Base-by-base conservation (phyloP, 2,113 vertebrate species). In the Microcebus murinus region DNA sequence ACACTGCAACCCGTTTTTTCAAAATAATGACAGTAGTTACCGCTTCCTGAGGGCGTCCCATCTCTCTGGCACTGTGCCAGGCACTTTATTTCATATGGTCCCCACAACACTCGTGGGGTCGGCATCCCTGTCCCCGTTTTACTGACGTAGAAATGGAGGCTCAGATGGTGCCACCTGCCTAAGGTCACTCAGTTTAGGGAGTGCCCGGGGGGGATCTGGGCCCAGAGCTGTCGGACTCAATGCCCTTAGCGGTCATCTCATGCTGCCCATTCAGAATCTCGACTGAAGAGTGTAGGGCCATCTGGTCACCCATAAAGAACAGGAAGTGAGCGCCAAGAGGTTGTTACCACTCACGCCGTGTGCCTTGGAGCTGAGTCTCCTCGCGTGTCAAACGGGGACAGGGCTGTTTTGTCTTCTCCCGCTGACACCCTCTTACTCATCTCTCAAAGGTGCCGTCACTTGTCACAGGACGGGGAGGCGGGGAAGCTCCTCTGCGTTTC, bases 291-390 rank as follows among this genome's bases (percentile, higher is more conserved):
- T 52, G 61, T 8, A 31, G 83, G 82, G 73, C n/a, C 67, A 1
- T 36, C 29, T 21, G 68, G 17, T 59, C 50, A 55, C 27, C 34
- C 48, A 4, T 0, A 3, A 45, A n/a, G 71, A 63, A 20, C 23
- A 2, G 3, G 12, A n/a, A 31, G 42, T 34, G 8, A 34, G 20
- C 55, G 1, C 0, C 0, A n/a, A 20, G 71, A 7, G 55, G 18
- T 14, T 11, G 9, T 55, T 39, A 23, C 17, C 7, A 13, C 65
- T 18, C 31, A 13, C 11, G 59, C 15, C 65, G 10, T 1, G 9
- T 61, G 84, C n/a, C 59, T 76, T 63, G 4, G 39, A 85, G 84
- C 88, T 18, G n/a, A 55, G 67, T n/a, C 50, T 52, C 23, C 0
- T 18, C 1, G 27, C 27, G 2, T 68, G 65, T 61, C 79, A 67